Evolutionary conservation across 2,888 invertebrate genomes (phyloP).

Genomic region (Phrixothrix hirtus): DNA sequence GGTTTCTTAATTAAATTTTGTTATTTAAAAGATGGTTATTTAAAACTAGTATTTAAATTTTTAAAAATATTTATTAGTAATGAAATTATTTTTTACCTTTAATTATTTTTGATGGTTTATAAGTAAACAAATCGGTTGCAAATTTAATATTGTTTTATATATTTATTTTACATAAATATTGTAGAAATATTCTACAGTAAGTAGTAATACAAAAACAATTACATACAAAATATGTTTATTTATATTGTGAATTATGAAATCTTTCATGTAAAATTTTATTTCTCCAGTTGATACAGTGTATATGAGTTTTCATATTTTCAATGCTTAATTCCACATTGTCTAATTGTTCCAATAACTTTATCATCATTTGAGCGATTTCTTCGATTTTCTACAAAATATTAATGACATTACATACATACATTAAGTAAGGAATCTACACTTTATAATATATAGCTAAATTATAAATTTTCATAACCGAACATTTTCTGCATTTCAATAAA

Average conservation of each 20-base stretch:
- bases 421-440: too few species aligned
- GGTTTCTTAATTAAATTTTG: too few species aligned
- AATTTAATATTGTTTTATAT: neutral
- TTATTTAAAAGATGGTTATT: too few species aligned
- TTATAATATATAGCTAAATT: too few species aligned
- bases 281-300: slow-evolving; percentile 10
- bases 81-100: too few species aligned
- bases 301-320: slow-evolving; percentile 12
- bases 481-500: neutral
- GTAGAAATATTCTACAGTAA: too few species aligned
- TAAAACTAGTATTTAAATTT: slow-evolving; percentile 1
- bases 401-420: too few species aligned
- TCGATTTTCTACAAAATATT: slow-evolving; percentile 10
- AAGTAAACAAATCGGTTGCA: neutral
- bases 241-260: neutral
- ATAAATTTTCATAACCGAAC: too few species aligned
- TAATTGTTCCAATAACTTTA: slow-evolving; percentile 6
- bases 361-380: slow-evolving; percentile 16
- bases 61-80: too few species aligned
- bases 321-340: slow-evolving; percentile 12
- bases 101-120: too few species aligned
- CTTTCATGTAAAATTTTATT: slow-evolving; percentile 1
- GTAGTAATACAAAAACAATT: neutral
- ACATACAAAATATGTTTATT: neutral
- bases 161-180: neutral